These are phyloP conservation scores for Sebastes trivittatus DNA, from an alignment of 2,797 vertebrate species.

Conservation along the genomic window DNA sequence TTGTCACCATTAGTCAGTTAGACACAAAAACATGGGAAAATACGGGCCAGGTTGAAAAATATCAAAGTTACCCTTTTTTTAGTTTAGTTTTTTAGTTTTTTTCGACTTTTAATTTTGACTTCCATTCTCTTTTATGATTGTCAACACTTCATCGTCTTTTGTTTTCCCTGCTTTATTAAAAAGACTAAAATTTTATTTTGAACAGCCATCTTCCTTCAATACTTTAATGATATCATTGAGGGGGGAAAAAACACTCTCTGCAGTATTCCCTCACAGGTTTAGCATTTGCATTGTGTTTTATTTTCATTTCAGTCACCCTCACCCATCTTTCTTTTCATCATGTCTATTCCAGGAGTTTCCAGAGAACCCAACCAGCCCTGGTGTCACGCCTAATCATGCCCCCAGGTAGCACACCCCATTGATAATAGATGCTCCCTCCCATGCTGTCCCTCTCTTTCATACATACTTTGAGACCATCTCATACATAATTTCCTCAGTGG, in stretches of 20 bases:
- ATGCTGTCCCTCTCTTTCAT: constrained; percentile 80
- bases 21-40: no score
- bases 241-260: not conserved
- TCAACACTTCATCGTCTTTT: constrained; percentile 22
- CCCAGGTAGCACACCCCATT: constrained; percentile 88
- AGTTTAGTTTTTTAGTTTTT: not conserved
- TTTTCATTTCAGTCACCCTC: constrained; percentile 83
- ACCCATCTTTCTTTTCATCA: constrained; percentile 87
- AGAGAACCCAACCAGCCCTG: constrained; percentile 86
- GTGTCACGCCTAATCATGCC: constrained; percentile 87
- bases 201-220: not conserved
- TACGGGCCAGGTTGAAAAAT: no score
- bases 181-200: not conserved
- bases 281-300: constrained; percentile 82
- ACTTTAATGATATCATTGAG: not conserved
- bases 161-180: constrained; percentile 24
- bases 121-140: constrained; percentile 13
- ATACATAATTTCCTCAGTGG: constrained; percentile 69
- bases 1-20: no score
- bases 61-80: no score
- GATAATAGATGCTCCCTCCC: constrained; percentile 81
- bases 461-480: constrained; percentile 77
- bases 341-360: constrained; percentile 91
- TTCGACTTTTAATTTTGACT: not conserved
- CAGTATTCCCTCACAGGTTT: constrained; percentile 23